Evolutionary conservation across 1,140 invertebrate genomes (phyloP).

Genomic region (Solen grandis): DNA sequence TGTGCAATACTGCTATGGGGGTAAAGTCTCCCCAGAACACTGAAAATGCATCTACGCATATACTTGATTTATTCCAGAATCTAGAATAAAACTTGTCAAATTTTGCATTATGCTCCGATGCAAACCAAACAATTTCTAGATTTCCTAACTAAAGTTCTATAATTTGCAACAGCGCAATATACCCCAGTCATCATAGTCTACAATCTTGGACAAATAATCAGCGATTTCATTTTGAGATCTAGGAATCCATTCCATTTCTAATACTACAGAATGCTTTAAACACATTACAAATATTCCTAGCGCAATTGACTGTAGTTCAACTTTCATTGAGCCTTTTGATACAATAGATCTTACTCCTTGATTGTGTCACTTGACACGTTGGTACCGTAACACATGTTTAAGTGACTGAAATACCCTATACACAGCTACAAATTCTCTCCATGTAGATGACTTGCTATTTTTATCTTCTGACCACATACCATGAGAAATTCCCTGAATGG

Average conservation of each 20-base stretch:
- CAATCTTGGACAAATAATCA: conserved; percentile 43
- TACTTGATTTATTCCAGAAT: conserved; percentile 8
- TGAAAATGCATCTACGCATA: background rate
- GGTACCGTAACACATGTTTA: conserved; percentile 12
- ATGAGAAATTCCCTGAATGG: conserved; percentile 1
- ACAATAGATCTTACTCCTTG: conserved; percentile 50
- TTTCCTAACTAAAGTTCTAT: conserved; percentile 1
- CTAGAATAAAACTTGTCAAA: background rate
- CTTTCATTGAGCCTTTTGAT: conserved; percentile 49
- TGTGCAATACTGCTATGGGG: background rate
- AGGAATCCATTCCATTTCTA: conserved; percentile 53
- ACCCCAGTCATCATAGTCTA: conserved; percentile 53
- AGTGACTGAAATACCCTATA: conserved; percentile 12
- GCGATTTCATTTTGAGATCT: conserved; percentile 39
- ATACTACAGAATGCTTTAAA: conserved; percentile 32
- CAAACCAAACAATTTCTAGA: conserved; percentile 5
- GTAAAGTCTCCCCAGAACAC: background rate
- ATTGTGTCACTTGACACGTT: conserved; percentile 54
- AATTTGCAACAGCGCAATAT: conserved; percentile 15
- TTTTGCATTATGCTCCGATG: conserved; percentile 6
- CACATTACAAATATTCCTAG: conserved; percentile 34
- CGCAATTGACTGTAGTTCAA: conserved; percentile 31
- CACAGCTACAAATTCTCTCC: background rate
- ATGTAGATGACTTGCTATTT: background rate
- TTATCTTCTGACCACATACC: background rate